These are phyloP conservation scores for Sialia sialis DNA, from an alignment of 2,113 vertebrate genomes.

Conservation along the genomic window DNA sequence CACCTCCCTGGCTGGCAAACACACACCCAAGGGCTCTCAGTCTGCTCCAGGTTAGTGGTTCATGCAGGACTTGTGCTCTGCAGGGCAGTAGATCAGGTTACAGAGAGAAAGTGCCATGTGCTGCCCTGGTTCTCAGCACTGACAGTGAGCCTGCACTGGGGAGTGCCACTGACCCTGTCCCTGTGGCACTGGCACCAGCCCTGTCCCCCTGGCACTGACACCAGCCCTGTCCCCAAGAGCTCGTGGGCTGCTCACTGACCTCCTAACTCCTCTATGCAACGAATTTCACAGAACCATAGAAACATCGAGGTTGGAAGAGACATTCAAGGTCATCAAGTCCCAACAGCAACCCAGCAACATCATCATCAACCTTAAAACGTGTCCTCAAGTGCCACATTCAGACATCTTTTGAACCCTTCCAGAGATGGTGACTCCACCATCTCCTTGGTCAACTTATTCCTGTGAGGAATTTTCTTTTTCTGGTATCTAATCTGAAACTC, in stretches of 20 bases:
- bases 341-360: background rate
- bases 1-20: background rate
- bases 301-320: background rate
- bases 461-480: background rate
- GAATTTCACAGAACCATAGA: background rate
- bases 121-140: background rate
- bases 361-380: background rate
- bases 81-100: background rate
- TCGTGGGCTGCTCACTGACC: accelerated
- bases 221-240: background rate
- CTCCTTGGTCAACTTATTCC: background rate
- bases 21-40: background rate
- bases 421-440: background rate
- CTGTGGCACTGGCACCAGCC: accelerated
- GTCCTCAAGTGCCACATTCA: background rate
- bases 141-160: background rate
- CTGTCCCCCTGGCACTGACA: background rate
- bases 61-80: background rate
- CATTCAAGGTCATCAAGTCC: background rate
- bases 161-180: background rate
- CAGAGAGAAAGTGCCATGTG: background rate
- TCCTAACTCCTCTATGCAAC: background rate
- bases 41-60: background rate
- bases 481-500: background rate
- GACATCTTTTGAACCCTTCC: background rate